Conservation (phyloP, 2,888 invertebrate genomes). For the Callyntrura sp. region DNA sequence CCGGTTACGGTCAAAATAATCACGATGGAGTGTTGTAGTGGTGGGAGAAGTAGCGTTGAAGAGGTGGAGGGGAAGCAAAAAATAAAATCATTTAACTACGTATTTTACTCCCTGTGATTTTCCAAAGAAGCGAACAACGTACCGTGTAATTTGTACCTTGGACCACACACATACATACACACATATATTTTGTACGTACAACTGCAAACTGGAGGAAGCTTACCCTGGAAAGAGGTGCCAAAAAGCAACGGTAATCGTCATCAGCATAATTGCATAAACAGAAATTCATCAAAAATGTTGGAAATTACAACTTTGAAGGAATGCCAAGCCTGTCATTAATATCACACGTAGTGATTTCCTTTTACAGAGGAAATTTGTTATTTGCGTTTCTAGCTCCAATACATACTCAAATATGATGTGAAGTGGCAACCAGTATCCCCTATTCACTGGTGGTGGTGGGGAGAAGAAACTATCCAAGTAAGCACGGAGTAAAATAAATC, state of each 20-base stretch:
- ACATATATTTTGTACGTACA: not conserved
- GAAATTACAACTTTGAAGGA: conserved; percentile 23
- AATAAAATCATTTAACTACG: conserved; percentile 22
- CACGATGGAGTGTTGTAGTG: not conserved
- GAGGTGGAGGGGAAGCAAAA: conserved; percentile 34
- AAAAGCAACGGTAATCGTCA: not conserved
- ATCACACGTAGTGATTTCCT: conserved; percentile 49
- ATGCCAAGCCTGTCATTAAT: conserved; percentile 55
- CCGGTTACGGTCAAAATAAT: conserved; percentile 31
- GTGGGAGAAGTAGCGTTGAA: not conserved
- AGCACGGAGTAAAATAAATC: not conserved
- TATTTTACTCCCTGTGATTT: conserved; percentile 20
- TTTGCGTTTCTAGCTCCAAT: conserved; percentile 49
- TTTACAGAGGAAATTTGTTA: conserved; percentile 51
- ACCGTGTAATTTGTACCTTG: not conserved
- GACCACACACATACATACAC: conserved; percentile 31
- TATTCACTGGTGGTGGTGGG: no score
- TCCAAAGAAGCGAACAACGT: not conserved
- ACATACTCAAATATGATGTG: not conserved
- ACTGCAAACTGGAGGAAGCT: no score
- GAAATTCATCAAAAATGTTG: conserved; percentile 21
- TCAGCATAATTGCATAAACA: conserved; percentile 21
- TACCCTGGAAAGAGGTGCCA: not conserved
- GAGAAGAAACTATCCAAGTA: not conserved
- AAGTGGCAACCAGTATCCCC: no score